Conservation (phyloP, 2,797 vertebrate species). For the Cyprinodon diabolis region DNA sequence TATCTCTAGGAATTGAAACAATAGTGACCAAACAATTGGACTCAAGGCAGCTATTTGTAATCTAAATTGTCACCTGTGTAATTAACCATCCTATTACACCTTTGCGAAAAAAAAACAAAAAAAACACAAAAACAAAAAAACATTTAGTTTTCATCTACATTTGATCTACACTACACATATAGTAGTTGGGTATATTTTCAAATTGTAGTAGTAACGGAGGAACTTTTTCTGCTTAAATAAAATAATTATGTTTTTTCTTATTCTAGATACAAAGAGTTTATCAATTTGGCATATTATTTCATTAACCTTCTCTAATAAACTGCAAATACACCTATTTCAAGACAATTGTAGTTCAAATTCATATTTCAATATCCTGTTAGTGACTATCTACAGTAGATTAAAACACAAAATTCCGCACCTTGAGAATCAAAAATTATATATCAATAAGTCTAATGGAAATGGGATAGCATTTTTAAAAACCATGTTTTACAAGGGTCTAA, state of each 20-base stretch:
- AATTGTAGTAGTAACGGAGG: slow-evolving; percentile 11
- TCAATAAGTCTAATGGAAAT: not conserved
- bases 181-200: slow-evolving; percentile 33
- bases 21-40: slow-evolving; percentile 60
- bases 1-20: slow-evolving; percentile 57
- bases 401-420: not conserved
- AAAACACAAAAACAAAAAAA: no score
- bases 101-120: slow-evolving; percentile 25
- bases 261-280: no score
- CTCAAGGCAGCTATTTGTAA: slow-evolving; percentile 47
- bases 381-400: no score
- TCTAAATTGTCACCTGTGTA: slow-evolving; percentile 51
- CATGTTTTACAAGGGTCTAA: not conserved
- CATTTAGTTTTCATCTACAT: no score
- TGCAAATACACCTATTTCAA: no score
- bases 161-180: no score
- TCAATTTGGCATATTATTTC: no score
- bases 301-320: no score
- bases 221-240: no score
- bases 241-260: no score
- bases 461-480: not conserved
- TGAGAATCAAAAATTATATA: not conserved
- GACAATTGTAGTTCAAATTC: no score
- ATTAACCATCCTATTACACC: slow-evolving; percentile 44
- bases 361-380: not conserved